These are phyloP conservation scores for Apodemia mormo DNA, from an alignment of 2,888 invertebrate species.

Conservation along the genomic window DNA sequence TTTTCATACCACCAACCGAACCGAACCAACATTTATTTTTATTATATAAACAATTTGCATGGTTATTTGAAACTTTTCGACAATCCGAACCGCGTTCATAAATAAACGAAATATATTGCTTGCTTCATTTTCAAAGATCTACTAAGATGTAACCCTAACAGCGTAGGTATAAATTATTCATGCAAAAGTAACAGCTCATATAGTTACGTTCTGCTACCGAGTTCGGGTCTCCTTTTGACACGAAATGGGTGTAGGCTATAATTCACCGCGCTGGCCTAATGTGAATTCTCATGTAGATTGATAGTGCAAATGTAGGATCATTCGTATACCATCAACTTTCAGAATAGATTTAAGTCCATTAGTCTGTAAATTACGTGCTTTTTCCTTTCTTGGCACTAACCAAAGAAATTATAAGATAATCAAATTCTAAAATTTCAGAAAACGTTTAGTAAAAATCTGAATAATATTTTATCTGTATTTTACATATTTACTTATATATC, in stretches of 20 bases:
- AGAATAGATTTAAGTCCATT: neutral
- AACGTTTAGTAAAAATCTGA: too few relatives aligned
- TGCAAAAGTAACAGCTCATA: slow-evolving; percentile 14
- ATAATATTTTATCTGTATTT: too few relatives aligned
- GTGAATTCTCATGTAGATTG: slow-evolving; percentile 2
- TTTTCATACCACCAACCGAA: too few relatives aligned
- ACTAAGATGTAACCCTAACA: slow-evolving; percentile 4
- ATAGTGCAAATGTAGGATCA: slow-evolving; percentile 5
- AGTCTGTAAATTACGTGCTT: too few relatives aligned
- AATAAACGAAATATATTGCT: neutral
- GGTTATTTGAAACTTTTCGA: too few relatives aligned
- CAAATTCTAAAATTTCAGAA: too few relatives aligned
- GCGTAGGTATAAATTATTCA: slow-evolving; percentile 1
- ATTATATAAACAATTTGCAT: too few relatives aligned
- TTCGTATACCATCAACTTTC: neutral
- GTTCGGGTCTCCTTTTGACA: slow-evolving; percentile 17
- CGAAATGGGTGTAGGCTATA: slow-evolving; percentile 7
- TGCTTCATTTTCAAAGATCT: neutral
- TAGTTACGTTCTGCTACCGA: neutral
- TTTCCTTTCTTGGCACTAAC: too few relatives aligned
- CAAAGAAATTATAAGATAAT: too few relatives aligned
- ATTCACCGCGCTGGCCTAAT: slow-evolving; percentile 2
- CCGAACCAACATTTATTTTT: too few relatives aligned
- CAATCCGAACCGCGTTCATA: too few relatives aligned
- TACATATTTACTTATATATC: too few relatives aligned